A percentile compares a stretch with the other conserved stretches of the same genome.
Evolutionary conservation across 2,888 invertebrate species (phyloP).

Genomic region (Alitta virens): DNA sequence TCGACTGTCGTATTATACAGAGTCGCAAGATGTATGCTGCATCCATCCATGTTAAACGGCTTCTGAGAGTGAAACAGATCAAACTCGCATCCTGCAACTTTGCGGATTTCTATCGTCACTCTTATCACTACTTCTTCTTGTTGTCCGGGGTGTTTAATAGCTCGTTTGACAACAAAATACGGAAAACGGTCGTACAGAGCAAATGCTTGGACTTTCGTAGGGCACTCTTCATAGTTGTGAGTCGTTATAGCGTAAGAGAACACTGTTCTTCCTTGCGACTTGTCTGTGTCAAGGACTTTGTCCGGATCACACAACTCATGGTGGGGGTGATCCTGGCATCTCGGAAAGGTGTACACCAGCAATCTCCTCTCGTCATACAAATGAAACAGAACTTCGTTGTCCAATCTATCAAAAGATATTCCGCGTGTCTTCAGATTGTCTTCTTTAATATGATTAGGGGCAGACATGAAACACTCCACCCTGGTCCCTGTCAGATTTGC

Average conservation of each 20-base stretch:
- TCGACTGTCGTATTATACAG: not conserved
- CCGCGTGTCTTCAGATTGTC: not conserved
- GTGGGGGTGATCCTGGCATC: not conserved
- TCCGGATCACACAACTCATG: not conserved
- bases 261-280: not conserved
- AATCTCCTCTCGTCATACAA: not conserved
- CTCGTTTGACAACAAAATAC: not conserved
- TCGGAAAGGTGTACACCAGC: not conserved
- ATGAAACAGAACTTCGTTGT: not conserved
- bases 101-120: not conserved
- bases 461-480: not conserved
- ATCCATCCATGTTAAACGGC: not conserved
- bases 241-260: not conserved
- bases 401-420: not conserved
- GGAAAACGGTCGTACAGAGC: not conserved
- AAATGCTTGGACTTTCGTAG: not conserved
- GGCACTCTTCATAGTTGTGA: not conserved
- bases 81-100: not conserved
- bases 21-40: not conserved
- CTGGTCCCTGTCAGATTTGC: not conserved
- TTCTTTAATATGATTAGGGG: not conserved
- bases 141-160: not conserved
- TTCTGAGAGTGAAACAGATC: not conserved
- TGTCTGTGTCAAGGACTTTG: not conserved
- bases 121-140: not conserved